Percentiles rank a stretch among this genome's conserved stretches.
phyloP scores from a whole-genome alignment of 2,888 invertebrate genomes.

The Drosophila histrio region DNA sequence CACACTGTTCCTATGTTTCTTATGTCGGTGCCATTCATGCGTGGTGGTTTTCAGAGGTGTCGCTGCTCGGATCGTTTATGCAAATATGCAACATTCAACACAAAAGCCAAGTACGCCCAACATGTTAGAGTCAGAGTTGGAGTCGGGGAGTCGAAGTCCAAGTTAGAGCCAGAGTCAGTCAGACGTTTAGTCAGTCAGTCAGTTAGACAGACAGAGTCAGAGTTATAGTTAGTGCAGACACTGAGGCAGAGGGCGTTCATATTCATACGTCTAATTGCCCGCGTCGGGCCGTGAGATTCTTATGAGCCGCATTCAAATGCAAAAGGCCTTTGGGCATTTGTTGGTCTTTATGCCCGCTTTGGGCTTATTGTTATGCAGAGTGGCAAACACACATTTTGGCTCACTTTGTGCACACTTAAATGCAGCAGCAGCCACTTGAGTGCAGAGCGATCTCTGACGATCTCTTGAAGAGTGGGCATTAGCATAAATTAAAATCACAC shows the following conservation, averaged over 20 bases:
- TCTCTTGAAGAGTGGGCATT: conserved; percentile 56
- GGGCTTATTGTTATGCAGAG: conserved; percentile 59
- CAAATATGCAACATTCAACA: conserved; percentile 66
- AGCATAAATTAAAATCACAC: conserved; percentile 75
- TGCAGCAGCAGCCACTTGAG: conserved; percentile 58
- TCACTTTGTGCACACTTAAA: conserved; percentile 54
- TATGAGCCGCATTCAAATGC: conserved; percentile 57
- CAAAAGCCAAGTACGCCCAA: conserved; percentile 69
- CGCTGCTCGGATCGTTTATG: conserved; percentile 71
- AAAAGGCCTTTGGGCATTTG: conserved; percentile 21
- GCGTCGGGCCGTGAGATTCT: conserved; percentile 60
- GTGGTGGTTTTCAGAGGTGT: conserved; percentile 74
- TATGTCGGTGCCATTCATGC: conserved; percentile 65
- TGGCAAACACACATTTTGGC: conserved; percentile 46
- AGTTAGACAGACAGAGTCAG: conserved; percentile 18
- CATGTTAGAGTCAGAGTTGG: conserved; percentile 41
- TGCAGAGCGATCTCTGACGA: conserved; percentile 39
- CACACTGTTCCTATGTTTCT: conserved; percentile 6
- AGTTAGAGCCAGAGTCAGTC: conserved; percentile 16
- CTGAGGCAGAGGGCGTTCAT: conserved; percentile 44
- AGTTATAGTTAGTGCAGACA: not conserved
- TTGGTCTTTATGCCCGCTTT: conserved; percentile 1
- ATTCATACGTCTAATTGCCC: conserved; percentile 64
- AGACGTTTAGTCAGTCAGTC: conserved; percentile 36
- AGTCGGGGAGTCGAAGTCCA: conserved; percentile 9